A percentile compares a stretch with the other conserved stretches of the same genome.
phyloP scores from a whole-genome alignment of 2,888 invertebrate species.

The Ophion obscuratus region DNA sequence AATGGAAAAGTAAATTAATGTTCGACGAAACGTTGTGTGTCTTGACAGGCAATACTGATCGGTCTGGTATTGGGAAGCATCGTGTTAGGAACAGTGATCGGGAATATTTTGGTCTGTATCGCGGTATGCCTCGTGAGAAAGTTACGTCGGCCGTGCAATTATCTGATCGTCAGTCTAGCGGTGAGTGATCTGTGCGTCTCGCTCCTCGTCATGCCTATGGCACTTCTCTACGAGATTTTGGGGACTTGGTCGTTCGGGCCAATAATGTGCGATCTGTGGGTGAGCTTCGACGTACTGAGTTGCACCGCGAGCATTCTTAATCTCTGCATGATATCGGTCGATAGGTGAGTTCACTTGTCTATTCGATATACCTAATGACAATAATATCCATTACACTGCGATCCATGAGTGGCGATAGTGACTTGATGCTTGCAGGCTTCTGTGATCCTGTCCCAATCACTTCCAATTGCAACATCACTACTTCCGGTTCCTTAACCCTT shows the following conservation, averaged over 20 bases:
- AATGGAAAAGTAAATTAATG: neutral
- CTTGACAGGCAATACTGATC: constrained; percentile 87
- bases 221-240: constrained; percentile 95
- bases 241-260: constrained; percentile 97
- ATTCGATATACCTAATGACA: constrained; percentile 38
- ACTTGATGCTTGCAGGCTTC: neutral
- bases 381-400: neutral
- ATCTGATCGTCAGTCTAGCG: constrained; percentile 96
- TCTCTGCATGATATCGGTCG: constrained; percentile 98
- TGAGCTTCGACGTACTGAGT: constrained; percentile 98
- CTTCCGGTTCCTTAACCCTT: too few species aligned
- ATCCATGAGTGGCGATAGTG: neutral
- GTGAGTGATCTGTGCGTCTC: constrained; percentile 98
- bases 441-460: too few species aligned
- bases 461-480: too few species aligned
- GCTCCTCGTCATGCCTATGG: constrained; percentile 98
- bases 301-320: constrained; percentile 99
- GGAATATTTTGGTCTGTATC: constrained; percentile 97
- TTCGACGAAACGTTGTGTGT: neutral
- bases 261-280: constrained; percentile 97
- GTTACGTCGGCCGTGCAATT: constrained; percentile 95
- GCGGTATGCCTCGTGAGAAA: constrained; percentile 98
- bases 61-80: constrained; percentile 90
- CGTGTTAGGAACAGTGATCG: constrained; percentile 92
- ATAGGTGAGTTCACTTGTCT: constrained; percentile 84